Conservation (phyloP, 2,113 vertebrate species). For the Strigops habroptila region DNA sequence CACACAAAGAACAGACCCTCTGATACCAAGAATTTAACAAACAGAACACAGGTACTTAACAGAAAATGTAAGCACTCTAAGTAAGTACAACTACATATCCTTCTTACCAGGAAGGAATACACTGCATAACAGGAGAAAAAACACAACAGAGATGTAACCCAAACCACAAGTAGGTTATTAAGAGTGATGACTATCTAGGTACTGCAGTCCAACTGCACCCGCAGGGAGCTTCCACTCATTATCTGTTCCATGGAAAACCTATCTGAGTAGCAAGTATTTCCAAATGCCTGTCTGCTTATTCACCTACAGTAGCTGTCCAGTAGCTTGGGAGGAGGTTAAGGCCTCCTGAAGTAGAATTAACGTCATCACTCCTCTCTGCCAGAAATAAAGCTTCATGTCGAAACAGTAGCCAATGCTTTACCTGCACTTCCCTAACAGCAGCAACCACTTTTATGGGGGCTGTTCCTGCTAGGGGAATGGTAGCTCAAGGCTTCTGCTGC, state of each 20-base stretch:
- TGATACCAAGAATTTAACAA: neutral
- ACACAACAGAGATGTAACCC: neutral
- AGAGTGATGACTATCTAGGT: neutral
- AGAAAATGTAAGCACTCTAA: neutral
- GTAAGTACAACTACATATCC: neutral
- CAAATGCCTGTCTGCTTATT: neutral
- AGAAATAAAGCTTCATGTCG: neutral
- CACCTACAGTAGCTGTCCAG: neutral
- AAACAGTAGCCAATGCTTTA: neutral
- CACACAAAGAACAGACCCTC: neutral
- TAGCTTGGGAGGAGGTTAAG: neutral
- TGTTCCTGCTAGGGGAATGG: neutral
- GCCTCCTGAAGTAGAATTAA: neutral
- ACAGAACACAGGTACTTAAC: neutral
- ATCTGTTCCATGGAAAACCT: neutral
- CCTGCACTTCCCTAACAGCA: neutral
- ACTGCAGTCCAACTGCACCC: neutral
- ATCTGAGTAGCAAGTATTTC: neutral
- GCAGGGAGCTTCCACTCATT: neutral
- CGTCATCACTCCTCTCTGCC: neutral
- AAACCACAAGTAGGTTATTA: neutral
- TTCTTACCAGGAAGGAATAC: neutral
- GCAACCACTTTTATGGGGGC: neutral
- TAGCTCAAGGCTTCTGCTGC: neutral
- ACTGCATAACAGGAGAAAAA: neutral